phyloP scores from a whole-genome alignment of 2,797 vertebrate species.

The Sebastiscus tertius region DNA sequence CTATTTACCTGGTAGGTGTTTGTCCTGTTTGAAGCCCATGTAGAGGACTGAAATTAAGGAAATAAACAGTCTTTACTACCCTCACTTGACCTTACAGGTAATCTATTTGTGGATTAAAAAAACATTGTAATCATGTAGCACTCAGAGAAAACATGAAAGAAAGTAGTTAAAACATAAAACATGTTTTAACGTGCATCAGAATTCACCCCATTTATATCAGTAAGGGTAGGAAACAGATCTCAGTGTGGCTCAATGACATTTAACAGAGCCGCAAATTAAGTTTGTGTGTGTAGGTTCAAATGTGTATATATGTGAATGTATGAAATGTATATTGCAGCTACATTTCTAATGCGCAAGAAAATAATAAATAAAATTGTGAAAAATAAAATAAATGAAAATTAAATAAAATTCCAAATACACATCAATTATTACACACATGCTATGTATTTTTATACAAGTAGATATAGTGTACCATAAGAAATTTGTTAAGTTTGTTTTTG shows the following conservation, averaged over 20 bases:
- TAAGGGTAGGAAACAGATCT: neutral
- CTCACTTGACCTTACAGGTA: neutral
- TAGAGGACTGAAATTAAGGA: slow-evolving; percentile 23
- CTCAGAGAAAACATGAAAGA: neutral
- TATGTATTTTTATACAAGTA: neutral
- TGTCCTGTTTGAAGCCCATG: neutral
- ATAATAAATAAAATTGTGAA: neutral
- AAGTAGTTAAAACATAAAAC: neutral
- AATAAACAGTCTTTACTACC: neutral
- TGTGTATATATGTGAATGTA: neutral
- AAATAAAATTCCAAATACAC: neutral
- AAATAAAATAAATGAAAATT: neutral
- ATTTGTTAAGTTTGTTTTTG: neutral
- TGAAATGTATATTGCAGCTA: too few species aligned
- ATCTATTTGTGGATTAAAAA: neutral
- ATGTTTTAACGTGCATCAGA: neutral
- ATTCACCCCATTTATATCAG: neutral
- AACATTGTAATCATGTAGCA: neutral
- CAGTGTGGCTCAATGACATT: neutral
- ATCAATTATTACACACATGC: neutral
- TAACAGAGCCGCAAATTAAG: neutral
- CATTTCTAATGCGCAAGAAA: neutral
- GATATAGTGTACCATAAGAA: neutral
- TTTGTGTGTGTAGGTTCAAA: neutral
- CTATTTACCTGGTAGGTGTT: slow-evolving; percentile 34